A percentile compares a stretch with the other conserved stretches of the same genome.
These are phyloP conservation scores for Macroramphosus scolopax DNA, from an alignment of 2,797 vertebrate genomes.

Conservation along the genomic window DNA sequence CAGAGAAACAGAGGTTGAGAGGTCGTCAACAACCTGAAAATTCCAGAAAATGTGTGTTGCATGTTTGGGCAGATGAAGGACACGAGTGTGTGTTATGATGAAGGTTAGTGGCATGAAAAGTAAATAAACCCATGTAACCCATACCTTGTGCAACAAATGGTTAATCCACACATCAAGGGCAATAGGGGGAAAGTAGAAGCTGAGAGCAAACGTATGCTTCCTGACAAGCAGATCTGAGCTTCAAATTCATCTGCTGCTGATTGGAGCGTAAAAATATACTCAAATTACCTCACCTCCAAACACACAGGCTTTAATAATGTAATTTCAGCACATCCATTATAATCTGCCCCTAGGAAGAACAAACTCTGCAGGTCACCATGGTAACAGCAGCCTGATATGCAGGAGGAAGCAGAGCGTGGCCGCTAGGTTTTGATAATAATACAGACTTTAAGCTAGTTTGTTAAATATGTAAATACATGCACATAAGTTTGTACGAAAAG, in stretches of 20 bases:
- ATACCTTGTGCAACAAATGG: no score
- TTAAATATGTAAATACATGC: conserved; percentile 4
- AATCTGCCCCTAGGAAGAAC: conserved; percentile 31
- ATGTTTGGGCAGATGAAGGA: no score
- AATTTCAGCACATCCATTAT: conserved; percentile 39
- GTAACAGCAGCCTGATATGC: conserved; percentile 55
- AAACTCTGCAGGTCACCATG: conserved; percentile 45
- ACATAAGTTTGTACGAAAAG: neutral
- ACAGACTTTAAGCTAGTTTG: conserved; percentile 2
- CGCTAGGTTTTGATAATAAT: conserved; percentile 10
- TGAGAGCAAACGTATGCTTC: no score
- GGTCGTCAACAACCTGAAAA: neutral
- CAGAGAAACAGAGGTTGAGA: neutral
- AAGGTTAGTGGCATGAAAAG: no score
- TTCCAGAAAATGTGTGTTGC: neutral
- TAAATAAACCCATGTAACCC: no score
- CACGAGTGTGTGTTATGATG: no score
- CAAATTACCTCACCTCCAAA: conserved; percentile 29
- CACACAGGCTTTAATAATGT: conserved; percentile 22
- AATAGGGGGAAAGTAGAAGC: neutral
- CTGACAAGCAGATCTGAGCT: conserved; percentile 1
- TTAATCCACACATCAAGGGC: no score
- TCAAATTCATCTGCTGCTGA: conserved; percentile 22
- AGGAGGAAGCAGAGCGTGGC: conserved; percentile 23
- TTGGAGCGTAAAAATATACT: conserved; percentile 21